Base-by-base conservation (phyloP, 2,888 invertebrate species). In the Xestia c-nigrum region DNA sequence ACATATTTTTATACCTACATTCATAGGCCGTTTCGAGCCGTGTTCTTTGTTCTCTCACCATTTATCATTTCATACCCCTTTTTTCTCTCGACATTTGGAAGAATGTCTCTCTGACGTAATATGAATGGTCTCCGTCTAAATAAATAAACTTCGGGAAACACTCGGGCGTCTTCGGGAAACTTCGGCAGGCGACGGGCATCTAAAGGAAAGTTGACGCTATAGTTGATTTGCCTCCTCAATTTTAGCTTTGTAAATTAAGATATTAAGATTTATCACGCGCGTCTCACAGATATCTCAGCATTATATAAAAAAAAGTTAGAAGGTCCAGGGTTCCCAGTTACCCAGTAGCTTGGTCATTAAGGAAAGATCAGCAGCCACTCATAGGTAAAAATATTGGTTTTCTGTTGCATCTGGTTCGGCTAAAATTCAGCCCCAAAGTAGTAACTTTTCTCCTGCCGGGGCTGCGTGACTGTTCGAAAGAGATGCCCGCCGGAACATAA, bases 51-150 rank as follows among this genome's bases (percentile, higher is more conserved):
- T 88, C 88, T 84, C 84, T 67, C 67, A 59, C 83, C 90, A 91
- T 92, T 91, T 90, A 91, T 92, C 92, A 92, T 90, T 89, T 86
- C 61, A 86, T 87, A 88, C 89, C 92, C 86, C 88, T 91, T 92
- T 90, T 72, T 90, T 85, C 86, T 87, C 73, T 73, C 78, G 81
- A 89, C 91, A 91, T 91, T 91, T 90, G 38, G 40, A 63, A 43
- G 88, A 86, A 90, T 85, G 82, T 86, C 80, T 76, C 81, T 74
- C 84, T 85, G 92, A 90, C 88, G 84, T 89, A 87, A 88, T 89
- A 90, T 87, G 85, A 89, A 90, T 87, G 83, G 81, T 40, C 21
- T 46, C n/a, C 80, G 31, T 76, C 74, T 78, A 78, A 85, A 81
- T 85, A 87, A 88, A 86, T 79, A 86, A 78, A 69, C 70, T 72